Evolutionary conservation across 2,797 vertebrate genomes (phyloP), one percentile per base, ranked within the genome.

Genomic region (Antrozous pallidus): DNA sequence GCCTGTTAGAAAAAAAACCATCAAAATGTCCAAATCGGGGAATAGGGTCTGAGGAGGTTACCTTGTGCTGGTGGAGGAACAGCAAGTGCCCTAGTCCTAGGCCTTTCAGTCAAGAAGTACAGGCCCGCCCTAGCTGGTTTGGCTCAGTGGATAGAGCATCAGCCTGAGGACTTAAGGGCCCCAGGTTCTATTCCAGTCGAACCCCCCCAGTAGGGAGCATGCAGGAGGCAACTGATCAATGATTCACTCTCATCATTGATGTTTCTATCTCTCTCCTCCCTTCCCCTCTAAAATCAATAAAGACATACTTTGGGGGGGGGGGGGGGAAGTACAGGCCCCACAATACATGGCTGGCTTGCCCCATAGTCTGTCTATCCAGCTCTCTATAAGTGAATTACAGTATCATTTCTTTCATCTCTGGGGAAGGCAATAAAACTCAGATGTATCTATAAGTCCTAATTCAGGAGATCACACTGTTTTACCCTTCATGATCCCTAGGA

Each of bases 1-100:
- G 90, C 63, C 96, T 97, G 82, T 92, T 42, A 49, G 90, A 67
- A 67, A 89, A 89, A 31, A 94, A 45, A 88, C 10, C 89, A 94
- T 61, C 51, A 79, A 74, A 54, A 12, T 78, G 67, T 88, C 40
- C 70, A 70, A 18, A 16, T 24, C 16, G 16, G 26, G 22, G 4
- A 74, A 16, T 6, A 70, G 40, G 73, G 11, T 31, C 61, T 61
- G 67, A 92, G 56, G 31, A 33, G n/a, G 33, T 11, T 24, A 65
- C 73, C 4, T 14, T 73, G 36, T n/a, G 71, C 56, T 40, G 61
- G 61, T 42, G 24, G 38, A 36, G n/a, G 38, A 45, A 42, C 69
- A 42, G 40, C 36, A 33, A 56, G 74, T 8, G 12, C 51, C 36
- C 26, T 10, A 22, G 14, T 31, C 56, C 65, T 58, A 42, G 69